These are phyloP conservation scores for Saimiri boliviensis DNA, from an alignment of 2,113 vertebrate species.

Conservation along the genomic window DNA sequence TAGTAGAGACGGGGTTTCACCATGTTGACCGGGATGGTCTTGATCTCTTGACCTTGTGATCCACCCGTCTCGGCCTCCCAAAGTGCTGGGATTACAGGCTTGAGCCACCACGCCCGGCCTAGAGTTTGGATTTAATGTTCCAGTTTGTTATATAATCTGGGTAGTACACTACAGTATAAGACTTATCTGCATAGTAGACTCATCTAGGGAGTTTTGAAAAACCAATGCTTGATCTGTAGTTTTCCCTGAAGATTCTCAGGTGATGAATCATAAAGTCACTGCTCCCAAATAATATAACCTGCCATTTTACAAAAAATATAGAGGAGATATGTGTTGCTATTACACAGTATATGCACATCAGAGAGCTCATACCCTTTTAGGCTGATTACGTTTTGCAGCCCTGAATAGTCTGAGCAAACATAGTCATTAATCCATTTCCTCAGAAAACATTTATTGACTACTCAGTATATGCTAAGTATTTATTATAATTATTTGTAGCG, in stretches of 20 bases:
- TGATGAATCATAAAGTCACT: neutral
- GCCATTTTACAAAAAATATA: neutral
- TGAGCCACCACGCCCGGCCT: too few relatives aligned
- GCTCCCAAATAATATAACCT: neutral
- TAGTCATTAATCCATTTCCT: neutral
- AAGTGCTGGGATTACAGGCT: too few relatives aligned
- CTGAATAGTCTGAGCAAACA: neutral
- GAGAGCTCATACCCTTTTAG: neutral
- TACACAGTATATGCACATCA: neutral
- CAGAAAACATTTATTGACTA: neutral
- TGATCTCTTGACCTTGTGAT: too few relatives aligned
- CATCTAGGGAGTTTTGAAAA: neutral
- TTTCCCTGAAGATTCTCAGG: neutral
- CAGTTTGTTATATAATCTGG: neutral
- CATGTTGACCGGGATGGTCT: too few relatives aligned
- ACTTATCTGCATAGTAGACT: neutral
- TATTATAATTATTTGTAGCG: too few relatives aligned
- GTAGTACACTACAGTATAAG: neutral
- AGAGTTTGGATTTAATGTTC: neutral
- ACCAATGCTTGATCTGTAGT: neutral
- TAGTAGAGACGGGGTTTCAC: too few relatives aligned
- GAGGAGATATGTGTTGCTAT: neutral
- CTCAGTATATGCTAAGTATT: neutral
- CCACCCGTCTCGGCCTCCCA: too few relatives aligned
- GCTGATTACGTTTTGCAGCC: neutral